Evolutionary conservation across 2,113 vertebrate genomes (phyloP), one percentile per base, ranked within the genome.

Genomic region (Trogon surrucura): DNA sequence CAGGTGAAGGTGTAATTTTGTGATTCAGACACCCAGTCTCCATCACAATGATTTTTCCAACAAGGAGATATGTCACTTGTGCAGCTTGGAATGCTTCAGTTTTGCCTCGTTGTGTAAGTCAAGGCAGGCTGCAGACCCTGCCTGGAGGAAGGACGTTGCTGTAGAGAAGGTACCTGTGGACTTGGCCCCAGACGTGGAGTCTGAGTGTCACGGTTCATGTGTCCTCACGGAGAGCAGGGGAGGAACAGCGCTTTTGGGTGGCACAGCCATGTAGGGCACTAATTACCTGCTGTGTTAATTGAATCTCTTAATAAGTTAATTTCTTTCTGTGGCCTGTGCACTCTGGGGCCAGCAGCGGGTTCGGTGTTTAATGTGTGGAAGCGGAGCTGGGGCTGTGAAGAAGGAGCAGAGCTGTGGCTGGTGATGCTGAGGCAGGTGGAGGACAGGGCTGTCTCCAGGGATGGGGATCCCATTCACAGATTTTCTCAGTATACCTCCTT

Each of bases 1-100:
- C 89, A 44, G 54, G 25, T 8, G 14, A 74, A 57, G 69, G 82
- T 26, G 23, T 30, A 36, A 32, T 61, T 69, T 71, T 19, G 38
- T 27, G 13, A 22, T 67, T 54, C 69, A 45, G 11, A 51, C 17
- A 25, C 26, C 18, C 18, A 22, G 22, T 13, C 48, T 41, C 38
- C 45, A 15, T 26, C 48, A 34, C 1, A 3, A 13, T 15, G 12
- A n/a, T 41, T 47, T 22, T 34, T 61, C 0, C 0, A 32, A 36
- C 9, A 19, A 36, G 61, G 41, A 23, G 29, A 16, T 13, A 7
- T 5, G 41, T 48, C 0, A 0, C 25, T 61, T 62, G 29, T 14
- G 48, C 56, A n/a, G 48, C 26, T 51, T 62, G 32, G 26, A 56
- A 10, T 0, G 2, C 34, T 61, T 61, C 25, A 7, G 11, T 22